Base-by-base conservation (phyloP, 2,797 vertebrate species). In the Rhynchonycteris naso region DNA sequence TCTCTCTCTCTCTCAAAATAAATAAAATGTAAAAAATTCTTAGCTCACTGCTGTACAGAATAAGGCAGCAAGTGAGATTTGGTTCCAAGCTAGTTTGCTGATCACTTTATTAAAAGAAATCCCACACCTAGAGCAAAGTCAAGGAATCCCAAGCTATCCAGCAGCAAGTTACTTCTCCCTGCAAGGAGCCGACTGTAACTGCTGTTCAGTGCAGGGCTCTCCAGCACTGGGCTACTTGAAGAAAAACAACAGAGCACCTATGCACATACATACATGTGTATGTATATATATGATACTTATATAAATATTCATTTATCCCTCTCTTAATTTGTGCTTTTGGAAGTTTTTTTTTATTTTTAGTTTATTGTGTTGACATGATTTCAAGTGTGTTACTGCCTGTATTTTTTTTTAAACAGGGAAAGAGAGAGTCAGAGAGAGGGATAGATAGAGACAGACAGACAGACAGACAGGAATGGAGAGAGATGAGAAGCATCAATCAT, bases 251-350 rank as follows among this genome's bases (percentile, higher is more conserved):
- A 78, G 47, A 84, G 13, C 12, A 85, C 5, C 13, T 58, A 30
- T 5, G 4, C 2, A 33, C 22, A 65, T n/a, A 52, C 5, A 63
- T 11, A 33, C 8, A 9, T 7, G 0, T 63, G 24, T 35, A 1
- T 26, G 3, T 68, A 28, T 63, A 13, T 4, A 8, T 13, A 11
- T 75, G 15, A 33, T 26, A 26, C 26, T 38, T 66, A 12, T 0
- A 12, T 28, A 84, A 28, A 76, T 38, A 88, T 54, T 38, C 72
- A 72, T 18, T 18, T 85, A 61, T 19, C 38, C 35, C 28, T 81
- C 28, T 81, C 74, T 47, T 61, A 54, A 69, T 79, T 61, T 81
- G 6, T 56, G 69, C 24, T 50, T 54, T 16, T 8, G 47, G 18
- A 43, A 61, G 21, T 79, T 76, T 78, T 79, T n/a, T n/a, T n/a